These are phyloP conservation scores for Bombus balteatus DNA, from an alignment of 1,140 invertebrate genomes.

Conservation along the genomic window DNA sequence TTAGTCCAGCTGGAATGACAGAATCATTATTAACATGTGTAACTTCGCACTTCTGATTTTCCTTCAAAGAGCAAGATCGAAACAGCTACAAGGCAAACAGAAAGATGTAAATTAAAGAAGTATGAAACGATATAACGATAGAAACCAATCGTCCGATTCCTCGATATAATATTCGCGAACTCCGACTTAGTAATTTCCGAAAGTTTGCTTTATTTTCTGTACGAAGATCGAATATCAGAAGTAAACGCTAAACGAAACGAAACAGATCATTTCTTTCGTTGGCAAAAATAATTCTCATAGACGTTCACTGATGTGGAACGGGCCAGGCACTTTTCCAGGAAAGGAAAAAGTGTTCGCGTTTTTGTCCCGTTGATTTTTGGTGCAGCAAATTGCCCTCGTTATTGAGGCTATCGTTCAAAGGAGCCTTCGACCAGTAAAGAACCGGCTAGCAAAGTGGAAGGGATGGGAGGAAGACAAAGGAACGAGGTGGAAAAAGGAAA, in stretches of 20 bases:
- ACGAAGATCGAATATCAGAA: neutral
- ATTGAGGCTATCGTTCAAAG: constrained; percentile 57
- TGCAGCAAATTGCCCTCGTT: constrained; percentile 62
- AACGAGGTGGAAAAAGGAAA: constrained; percentile 27
- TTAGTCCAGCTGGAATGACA: neutral
- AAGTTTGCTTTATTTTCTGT: neutral
- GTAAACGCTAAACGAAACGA: neutral
- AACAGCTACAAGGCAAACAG: too few relatives aligned
- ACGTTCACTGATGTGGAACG: neutral
- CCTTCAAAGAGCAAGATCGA: too few relatives aligned
- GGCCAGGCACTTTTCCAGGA: neutral
- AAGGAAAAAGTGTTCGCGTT: constrained; percentile 29
- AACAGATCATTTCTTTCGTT: constrained; percentile 52
- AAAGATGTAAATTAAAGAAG: too few relatives aligned
- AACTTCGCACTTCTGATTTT: too few relatives aligned
- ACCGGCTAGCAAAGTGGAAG: constrained; percentile 3
- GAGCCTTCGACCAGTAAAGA: constrained; percentile 24
- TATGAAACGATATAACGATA: too few relatives aligned
- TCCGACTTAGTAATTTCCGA: too few relatives aligned
- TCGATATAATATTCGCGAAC: too few relatives aligned
- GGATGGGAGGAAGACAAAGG: neutral
- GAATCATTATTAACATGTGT: too few relatives aligned
- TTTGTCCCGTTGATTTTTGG: constrained; percentile 54
- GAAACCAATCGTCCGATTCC: too few relatives aligned
- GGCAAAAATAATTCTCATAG: constrained; percentile 1